Percentiles rank a stretch among this genome's conserved stretches.
Conservation (phyloP, 2,888 invertebrate genomes). For the Copidosoma aretas region DNA sequence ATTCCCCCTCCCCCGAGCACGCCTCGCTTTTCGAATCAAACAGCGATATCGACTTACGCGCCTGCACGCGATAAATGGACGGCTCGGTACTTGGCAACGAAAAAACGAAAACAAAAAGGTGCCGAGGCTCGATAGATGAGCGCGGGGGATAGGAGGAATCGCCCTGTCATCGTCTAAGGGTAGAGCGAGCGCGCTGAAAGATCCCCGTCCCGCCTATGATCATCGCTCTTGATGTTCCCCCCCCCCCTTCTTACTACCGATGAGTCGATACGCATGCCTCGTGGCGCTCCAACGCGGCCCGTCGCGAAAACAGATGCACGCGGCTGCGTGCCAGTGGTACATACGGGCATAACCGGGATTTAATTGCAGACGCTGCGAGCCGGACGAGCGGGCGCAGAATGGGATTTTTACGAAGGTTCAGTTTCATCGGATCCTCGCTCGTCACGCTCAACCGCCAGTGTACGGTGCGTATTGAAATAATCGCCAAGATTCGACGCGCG, state of each 20-base stretch:
- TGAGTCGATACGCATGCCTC: background rate
- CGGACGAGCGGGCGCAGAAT: too few species aligned
- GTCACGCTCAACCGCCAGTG: too few species aligned
- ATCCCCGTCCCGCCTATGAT: slow-evolving; percentile 17
- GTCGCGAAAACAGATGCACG: too few species aligned
- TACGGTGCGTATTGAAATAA: too few species aligned
- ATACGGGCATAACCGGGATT: too few species aligned
- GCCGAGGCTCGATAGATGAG: slow-evolving; percentile 23
- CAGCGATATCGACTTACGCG: slow-evolving; percentile 15
- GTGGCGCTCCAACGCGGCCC: background rate
- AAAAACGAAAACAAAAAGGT: slow-evolving; percentile 37
- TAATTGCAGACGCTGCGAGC: too few species aligned
- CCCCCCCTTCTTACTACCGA: background rate
- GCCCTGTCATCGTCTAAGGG: slow-evolving; percentile 21
- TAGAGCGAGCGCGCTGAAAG: slow-evolving; percentile 3
- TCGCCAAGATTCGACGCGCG: too few species aligned
- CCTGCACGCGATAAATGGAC: slow-evolving; percentile 21
- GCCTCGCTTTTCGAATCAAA: slow-evolving; percentile 23
- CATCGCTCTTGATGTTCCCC: background rate
- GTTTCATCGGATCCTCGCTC: too few species aligned
- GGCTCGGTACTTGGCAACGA: slow-evolving; percentile 31
- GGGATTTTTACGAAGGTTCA: too few species aligned
- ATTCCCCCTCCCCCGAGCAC: background rate
- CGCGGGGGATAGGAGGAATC: slow-evolving; percentile 5
- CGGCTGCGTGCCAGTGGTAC: too few species aligned